phyloP scores from a whole-genome alignment of 2,888 invertebrate genomes.

The Hypena proboscidalis region DNA sequence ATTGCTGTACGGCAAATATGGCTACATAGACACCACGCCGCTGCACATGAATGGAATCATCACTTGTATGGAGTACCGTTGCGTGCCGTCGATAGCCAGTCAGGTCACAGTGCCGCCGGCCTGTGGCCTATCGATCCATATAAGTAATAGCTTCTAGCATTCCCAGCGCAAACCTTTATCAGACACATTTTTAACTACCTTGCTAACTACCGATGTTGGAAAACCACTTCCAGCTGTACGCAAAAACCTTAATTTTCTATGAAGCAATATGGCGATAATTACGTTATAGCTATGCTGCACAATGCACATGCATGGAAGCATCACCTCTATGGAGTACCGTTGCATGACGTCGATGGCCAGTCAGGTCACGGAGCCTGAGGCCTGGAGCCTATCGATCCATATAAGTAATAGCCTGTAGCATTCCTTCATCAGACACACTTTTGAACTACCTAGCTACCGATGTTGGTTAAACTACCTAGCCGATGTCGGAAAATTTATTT shows the following conservation, averaged over 20 bases:
- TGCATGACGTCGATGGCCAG: slow-evolving; percentile 70
- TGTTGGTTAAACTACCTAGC: too few species aligned
- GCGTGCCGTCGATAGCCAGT: slow-evolving; percentile 66
- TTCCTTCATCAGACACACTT: slow-evolving; percentile 28
- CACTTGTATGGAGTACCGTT: slow-evolving; percentile 70
- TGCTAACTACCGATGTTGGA: too few species aligned
- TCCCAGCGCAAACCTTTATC: slow-evolving; percentile 33
- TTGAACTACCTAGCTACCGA: not conserved
- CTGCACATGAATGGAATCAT: slow-evolving; percentile 54
- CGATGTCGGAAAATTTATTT: too few species aligned
- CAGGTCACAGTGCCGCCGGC: slow-evolving; percentile 71
- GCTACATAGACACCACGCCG: not conserved
- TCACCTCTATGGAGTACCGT: slow-evolving; percentile 68
- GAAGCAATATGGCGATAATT: too few species aligned
- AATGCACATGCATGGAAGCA: slow-evolving; percentile 54
- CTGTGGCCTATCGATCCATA: slow-evolving; percentile 76
- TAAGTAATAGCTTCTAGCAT: slow-evolving; percentile 46
- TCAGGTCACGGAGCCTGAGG: slow-evolving; percentile 69
- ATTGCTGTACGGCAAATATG: too few species aligned
- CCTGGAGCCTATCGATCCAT: slow-evolving; percentile 77
- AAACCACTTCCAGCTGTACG: too few species aligned
- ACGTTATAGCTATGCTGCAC: too few species aligned
- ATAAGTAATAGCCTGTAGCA: slow-evolving; percentile 49
- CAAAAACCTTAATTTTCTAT: too few species aligned
- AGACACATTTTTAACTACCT: slow-evolving; percentile 14